Evolutionary conservation across 2,797 vertebrate species (phyloP).

Genomic region (Pipistrellus pipistrellus): DNA sequence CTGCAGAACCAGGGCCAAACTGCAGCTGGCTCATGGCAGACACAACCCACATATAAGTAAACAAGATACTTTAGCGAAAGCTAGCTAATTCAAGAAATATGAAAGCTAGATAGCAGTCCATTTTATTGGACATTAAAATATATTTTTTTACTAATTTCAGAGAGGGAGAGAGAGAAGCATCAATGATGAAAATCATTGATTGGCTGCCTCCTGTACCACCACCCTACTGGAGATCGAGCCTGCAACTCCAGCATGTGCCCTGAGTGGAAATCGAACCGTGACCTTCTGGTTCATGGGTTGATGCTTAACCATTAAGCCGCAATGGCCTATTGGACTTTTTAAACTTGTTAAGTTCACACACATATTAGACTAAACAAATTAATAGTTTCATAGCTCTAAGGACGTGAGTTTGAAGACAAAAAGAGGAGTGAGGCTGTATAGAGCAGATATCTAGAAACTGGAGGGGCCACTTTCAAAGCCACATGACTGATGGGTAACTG

Average conservation of each 20-base stretch:
- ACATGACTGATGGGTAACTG: not conserved
- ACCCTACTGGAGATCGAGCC: not conserved
- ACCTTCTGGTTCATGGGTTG: not conserved
- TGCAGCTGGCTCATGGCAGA: not conserved
- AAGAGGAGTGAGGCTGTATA: not conserved
- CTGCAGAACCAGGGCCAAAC: not conserved
- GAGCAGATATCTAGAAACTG: not conserved
- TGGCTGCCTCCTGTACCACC: not conserved
- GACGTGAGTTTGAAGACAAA: not conserved
- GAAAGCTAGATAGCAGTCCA: not conserved
- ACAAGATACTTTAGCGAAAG: not conserved
- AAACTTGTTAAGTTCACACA: not conserved
- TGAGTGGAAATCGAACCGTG: not conserved
- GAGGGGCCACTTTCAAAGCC: not conserved
- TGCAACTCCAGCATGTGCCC: not conserved
- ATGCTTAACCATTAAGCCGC: not conserved
- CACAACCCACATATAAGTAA: not conserved
- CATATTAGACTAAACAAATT: not conserved
- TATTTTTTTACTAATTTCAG: not conserved
- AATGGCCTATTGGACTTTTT: not conserved
- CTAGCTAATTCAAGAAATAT: not conserved
- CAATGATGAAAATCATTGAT: not conserved
- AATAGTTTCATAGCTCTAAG: not conserved
- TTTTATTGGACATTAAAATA: not conserved
- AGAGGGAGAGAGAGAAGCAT: not conserved